phyloP scores from a whole-genome alignment of 2,888 invertebrate species.

The Habrosyne pyritoides region DNA sequence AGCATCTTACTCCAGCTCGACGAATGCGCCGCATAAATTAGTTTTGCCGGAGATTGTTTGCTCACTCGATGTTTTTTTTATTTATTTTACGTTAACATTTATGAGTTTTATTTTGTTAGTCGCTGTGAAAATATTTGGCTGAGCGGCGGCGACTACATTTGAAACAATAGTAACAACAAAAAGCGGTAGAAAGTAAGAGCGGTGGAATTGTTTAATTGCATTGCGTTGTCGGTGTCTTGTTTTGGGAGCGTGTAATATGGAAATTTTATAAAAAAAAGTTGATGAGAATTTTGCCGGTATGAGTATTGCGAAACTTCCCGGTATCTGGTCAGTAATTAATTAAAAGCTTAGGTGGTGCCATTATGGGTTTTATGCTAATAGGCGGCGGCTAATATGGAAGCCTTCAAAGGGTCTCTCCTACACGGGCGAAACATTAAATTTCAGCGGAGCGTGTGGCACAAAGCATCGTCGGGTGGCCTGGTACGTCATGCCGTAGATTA shows the following conservation, averaged over 20 bases:
- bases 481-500: slow-evolving; percentile 48
- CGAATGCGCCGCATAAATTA: slow-evolving; percentile 78
- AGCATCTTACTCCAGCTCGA: slow-evolving; percentile 60
- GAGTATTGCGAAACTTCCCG: slow-evolving; percentile 47
- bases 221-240: slow-evolving; percentile 26
- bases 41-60: slow-evolving; percentile 80
- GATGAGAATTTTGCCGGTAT: slow-evolving; percentile 42
- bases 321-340: slow-evolving; percentile 74
- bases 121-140: slow-evolving; percentile 17
- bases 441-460: slow-evolving; percentile 57
- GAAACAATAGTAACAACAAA: slow-evolving; percentile 19
- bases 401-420: slow-evolving; percentile 65
- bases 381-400: slow-evolving; percentile 67
- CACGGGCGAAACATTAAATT: slow-evolving; percentile 68
- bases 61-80: slow-evolving; percentile 62
- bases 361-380: slow-evolving; percentile 80
- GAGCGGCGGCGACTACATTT: slow-evolving; percentile 34
- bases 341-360: slow-evolving; percentile 73
- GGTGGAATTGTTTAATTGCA: slow-evolving; percentile 46
- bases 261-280: slow-evolving; percentile 58
- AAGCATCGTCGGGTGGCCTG: slow-evolving; percentile 42
- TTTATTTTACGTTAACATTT: slow-evolving; percentile 72
- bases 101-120: slow-evolving; percentile 59
- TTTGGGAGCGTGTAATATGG: slow-evolving; percentile 45
- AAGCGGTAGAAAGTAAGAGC: slow-evolving; percentile 18